Conservation (phyloP, 2,797 vertebrate genomes). For the Apogon hyalosoma region DNA sequence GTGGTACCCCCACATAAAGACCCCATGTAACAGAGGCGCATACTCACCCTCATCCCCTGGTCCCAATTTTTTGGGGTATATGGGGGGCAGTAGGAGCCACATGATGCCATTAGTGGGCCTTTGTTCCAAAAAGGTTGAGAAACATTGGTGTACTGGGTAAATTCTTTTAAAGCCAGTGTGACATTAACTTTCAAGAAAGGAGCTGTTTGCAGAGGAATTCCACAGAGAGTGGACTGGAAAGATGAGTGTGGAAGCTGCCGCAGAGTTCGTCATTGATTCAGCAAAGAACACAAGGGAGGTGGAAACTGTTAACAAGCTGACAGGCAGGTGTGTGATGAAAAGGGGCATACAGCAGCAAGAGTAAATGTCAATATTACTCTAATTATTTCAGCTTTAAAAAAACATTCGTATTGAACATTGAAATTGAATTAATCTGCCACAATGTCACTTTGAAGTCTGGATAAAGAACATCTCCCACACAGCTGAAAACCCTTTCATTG, state of each 20-base stretch:
- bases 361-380: not conserved
- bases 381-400: constrained; percentile 13
- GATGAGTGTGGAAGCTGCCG: not conserved
- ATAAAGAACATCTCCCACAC: not conserved
- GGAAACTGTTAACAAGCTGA: not conserved
- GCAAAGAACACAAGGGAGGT: constrained; percentile 1
- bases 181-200: not conserved
- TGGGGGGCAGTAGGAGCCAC: no score
- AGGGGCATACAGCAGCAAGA: not conserved
- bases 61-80: no score
- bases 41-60: no score
- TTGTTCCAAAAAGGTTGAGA: no score
- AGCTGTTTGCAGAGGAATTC: not conserved
- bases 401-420: not conserved
- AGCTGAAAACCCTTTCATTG: not conserved
- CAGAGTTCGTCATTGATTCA: constrained; percentile 1
- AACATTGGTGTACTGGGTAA: not conserved
- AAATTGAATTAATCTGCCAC: not conserved
- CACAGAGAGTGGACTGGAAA: not conserved
- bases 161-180: not conserved
- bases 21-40: no score
- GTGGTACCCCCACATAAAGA: no score
- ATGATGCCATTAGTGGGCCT: not conserved
- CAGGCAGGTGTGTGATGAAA: not conserved
- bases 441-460: not conserved